Percentiles rank a stretch among this genome's conserved stretches.
These are phyloP conservation scores for Pseudorectes ferrugineus DNA, from an alignment of 2,113 vertebrate genomes.

Conservation along the genomic window DNA sequence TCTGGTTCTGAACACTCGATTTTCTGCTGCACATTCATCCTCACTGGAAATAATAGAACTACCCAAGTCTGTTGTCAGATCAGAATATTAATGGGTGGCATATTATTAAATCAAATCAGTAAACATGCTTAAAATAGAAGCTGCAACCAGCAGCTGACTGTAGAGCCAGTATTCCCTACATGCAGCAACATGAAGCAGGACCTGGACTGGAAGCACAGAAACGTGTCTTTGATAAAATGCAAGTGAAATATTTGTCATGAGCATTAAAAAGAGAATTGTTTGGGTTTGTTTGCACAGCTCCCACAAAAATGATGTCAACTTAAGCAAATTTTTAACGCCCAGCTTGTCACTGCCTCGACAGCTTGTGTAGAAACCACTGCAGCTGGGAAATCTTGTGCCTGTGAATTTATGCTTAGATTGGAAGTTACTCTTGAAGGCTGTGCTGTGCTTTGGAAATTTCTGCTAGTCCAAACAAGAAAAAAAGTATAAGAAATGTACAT, in stretches of 20 bases:
- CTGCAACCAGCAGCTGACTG: not conserved
- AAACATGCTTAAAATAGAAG: not conserved
- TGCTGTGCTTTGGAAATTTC: not conserved
- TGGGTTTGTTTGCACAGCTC: not conserved
- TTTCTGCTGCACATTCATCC: not conserved
- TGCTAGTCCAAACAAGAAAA: not conserved
- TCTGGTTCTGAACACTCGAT: not conserved
- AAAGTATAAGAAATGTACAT: not conserved
- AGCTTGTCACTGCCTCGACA: not conserved
- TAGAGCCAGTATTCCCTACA: not conserved
- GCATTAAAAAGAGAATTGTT: not conserved
- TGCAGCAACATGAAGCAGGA: not conserved
- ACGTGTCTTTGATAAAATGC: not conserved
- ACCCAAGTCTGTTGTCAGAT: not conserved
- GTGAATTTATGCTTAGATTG: not conserved
- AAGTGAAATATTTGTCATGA: not conserved
- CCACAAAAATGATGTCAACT: not conserved
- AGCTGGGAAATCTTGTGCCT: not conserved
- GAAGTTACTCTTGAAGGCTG: not conserved
- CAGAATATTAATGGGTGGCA: not conserved
- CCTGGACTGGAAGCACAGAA: not conserved
- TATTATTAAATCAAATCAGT: not conserved
- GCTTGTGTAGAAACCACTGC: not conserved
- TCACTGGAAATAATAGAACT: not conserved
- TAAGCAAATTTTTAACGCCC: not conserved